Percentiles rank a stretch among this genome's conserved stretches.
Conservation (phyloP, 2,113 vertebrate species). For the Zosterops lateralis region DNA sequence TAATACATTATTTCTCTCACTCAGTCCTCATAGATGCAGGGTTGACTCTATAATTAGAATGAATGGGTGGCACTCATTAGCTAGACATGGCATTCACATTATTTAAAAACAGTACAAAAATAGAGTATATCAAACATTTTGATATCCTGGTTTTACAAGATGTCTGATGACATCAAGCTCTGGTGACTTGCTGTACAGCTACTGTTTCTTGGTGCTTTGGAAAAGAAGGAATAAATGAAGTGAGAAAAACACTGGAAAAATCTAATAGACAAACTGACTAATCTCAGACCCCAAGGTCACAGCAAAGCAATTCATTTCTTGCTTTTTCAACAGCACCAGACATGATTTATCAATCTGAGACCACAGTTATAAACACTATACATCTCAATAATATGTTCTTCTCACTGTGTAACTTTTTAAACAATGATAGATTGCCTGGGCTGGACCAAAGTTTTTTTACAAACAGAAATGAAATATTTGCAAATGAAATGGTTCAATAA, state of each 20-base stretch:
- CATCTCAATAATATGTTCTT: constrained; percentile 78
- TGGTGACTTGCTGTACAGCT: constrained; percentile 39
- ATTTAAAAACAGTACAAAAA: constrained; percentile 65
- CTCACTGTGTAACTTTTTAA: constrained; percentile 70
- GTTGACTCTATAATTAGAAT: constrained; percentile 69
- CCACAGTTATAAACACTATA: constrained; percentile 74
- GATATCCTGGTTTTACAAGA: constrained; percentile 53
- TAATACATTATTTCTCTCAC: background rate
- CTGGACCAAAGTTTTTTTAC: constrained; percentile 55
- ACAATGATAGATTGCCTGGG: constrained; percentile 69
- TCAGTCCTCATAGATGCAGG: constrained; percentile 37
- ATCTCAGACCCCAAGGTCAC: constrained; percentile 76
- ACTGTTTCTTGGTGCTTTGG: constrained; percentile 14
- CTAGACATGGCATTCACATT: constrained; percentile 61
- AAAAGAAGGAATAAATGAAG: constrained; percentile 74
- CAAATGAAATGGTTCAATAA: constrained; percentile 32
- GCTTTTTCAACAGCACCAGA: constrained; percentile 70
- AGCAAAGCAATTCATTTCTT: constrained; percentile 72
- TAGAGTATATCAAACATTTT: constrained; percentile 55
- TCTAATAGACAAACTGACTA: constrained; percentile 72
- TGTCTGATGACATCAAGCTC: constrained; percentile 52
- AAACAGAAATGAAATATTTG: constrained; percentile 62
- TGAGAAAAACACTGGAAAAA: constrained; percentile 72
- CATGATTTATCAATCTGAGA: constrained; percentile 76
- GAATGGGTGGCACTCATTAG: constrained; percentile 44